Evolutionary conservation across 2,888 invertebrate genomes (phyloP), one percentile per base, ranked within the genome.

Genomic region (Beris morrisii): DNA sequence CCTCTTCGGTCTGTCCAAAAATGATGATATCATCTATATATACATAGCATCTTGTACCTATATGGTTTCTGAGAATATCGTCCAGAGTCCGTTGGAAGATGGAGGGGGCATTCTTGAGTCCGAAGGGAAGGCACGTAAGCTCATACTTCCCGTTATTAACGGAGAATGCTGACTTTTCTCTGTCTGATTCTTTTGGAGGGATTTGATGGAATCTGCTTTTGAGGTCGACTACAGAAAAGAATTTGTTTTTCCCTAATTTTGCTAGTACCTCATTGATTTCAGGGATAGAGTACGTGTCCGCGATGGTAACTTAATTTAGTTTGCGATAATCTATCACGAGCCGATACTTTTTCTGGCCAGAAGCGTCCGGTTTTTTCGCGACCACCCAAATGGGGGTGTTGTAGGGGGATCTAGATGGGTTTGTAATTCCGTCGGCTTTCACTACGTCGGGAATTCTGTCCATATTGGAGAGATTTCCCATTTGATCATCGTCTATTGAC

Each of bases 1-100:
- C 64, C 12, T 69, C 54, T 15, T 65, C 30, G 28, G 38, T 68
- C 55, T 67, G 56, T 0, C 69, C 68, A 54, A 66, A 73, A 7
- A 73, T 67, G 1, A 73, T 69, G n/a, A 72, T 72, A 13, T 73
- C 72, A 43, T 71, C 71, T 9, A 73, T 71, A 53, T 71, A 72
- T 4, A 71, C 67, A 30, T 68, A 69, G 52, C 68, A 70, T 38
- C 66, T 56, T 66, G 70, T 72, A 31, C 71, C 72, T 11, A 67
- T 46, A 56, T 43, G 44, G 22, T 48, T n/a, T 46, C 61, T 44
- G 6, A 68, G 43, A 31, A 68, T 57, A 43, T 65, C 54, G 32
- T 69, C 58, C 48, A 69, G 64, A 15, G 67, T 45, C 43, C 63
- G 9, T 53, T 69, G 50, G 13, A 65, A 69, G 11, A 50, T 68